phyloP scores from a whole-genome alignment of 2,888 invertebrate species.

The Prosapia bicincta region DNA sequence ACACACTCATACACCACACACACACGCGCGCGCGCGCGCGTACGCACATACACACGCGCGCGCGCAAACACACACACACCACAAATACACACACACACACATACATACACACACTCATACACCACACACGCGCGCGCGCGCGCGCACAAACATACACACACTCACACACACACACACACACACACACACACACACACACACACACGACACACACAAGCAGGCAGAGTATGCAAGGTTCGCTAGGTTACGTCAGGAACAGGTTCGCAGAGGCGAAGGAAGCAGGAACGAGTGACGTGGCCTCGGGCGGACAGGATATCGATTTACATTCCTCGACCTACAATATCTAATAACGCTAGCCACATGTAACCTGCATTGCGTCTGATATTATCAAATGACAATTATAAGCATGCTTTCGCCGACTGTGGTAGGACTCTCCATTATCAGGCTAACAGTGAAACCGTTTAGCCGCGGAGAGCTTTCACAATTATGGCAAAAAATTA shows the following conservation, averaged over 20 bases:
- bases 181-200: too few relatives aligned
- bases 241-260: not conserved
- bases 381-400: not conserved
- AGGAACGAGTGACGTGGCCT: not conserved
- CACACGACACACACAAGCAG: too few relatives aligned
- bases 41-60: too few relatives aligned
- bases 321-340: not conserved
- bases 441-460: not conserved
- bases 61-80: too few relatives aligned
- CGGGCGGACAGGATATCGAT: not conserved
- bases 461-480: not conserved
- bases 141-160: too few relatives aligned
- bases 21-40: too few relatives aligned
- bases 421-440: not conserved
- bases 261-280: not conserved
- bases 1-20: too few relatives aligned
- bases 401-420: not conserved
- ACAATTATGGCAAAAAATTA: too few relatives aligned
- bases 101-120: too few relatives aligned
- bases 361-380: not conserved
- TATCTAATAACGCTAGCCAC: not conserved
- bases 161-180: too few relatives aligned
- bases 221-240: not conserved
- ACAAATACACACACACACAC: too few relatives aligned
- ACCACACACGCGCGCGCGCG: too few relatives aligned